Evolutionary conservation across 2,888 invertebrate genomes (phyloP).

Genomic region (Netelia fuscicornis): DNA sequence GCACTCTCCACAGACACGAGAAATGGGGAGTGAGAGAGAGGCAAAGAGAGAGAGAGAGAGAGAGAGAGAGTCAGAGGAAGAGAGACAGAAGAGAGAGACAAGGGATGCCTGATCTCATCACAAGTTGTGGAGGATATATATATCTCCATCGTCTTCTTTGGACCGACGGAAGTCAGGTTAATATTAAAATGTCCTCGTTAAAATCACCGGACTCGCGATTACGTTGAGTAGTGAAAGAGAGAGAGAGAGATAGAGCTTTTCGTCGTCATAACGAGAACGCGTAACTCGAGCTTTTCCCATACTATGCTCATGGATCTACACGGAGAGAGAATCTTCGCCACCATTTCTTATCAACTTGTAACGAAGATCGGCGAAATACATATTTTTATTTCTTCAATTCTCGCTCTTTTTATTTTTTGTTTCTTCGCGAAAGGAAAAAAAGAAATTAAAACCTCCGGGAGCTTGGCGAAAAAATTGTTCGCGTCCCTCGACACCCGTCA

Average conservation of each 20-base stretch:
- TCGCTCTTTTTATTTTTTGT: neutral
- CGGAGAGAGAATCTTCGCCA: neutral
- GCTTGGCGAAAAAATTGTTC: constrained; percentile 21
- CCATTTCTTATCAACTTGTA: constrained; percentile 32
- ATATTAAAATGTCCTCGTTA: constrained; percentile 68
- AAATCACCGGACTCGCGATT: constrained; percentile 64
- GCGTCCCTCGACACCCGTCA: constrained; percentile 45
- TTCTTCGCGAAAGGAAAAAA: neutral
- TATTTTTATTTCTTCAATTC: neutral
- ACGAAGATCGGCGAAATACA: constrained; percentile 27
- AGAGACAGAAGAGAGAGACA: too few species aligned
- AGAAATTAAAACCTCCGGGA: neutral
- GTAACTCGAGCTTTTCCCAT: constrained; percentile 1
- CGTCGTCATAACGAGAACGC: constrained; percentile 44
- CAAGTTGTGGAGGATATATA: constrained; percentile 28
- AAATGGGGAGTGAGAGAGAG: neutral
- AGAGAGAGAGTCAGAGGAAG: neutral
- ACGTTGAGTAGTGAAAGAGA: constrained; percentile 41
- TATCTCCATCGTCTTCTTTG: constrained; percentile 8
- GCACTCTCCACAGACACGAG: constrained; percentile 25
- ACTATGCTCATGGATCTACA: neutral
- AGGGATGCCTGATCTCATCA: neutral
- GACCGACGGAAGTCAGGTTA: constrained; percentile 41
- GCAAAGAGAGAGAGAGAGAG: neutral
- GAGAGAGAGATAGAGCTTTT: neutral